Evolutionary conservation across 2,113 vertebrate genomes (phyloP).

Genomic region (Enhydra lutris): DNA sequence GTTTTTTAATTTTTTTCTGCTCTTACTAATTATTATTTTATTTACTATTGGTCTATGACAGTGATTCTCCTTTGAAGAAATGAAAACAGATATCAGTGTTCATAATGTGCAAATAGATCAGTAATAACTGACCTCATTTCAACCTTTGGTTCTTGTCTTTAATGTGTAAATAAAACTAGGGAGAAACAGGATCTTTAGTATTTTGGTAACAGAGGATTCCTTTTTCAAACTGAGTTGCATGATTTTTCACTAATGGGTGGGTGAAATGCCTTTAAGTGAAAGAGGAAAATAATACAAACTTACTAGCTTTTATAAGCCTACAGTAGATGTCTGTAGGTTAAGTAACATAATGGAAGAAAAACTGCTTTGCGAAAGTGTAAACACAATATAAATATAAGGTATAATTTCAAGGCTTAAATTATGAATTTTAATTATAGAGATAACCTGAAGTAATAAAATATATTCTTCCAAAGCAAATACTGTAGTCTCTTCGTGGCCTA

Average conservation of each 20-base stretch:
- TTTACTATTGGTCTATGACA: background rate
- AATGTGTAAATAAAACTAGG: constrained; percentile 11
- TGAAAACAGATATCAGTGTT: background rate
- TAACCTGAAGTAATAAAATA: background rate
- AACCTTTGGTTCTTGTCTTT: background rate
- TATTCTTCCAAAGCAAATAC: background rate
- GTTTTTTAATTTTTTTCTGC: background rate
- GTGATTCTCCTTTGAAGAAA: background rate
- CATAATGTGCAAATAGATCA: background rate
- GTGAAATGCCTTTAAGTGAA: background rate
- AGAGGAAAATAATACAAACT: background rate
- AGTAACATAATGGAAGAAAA: background rate
- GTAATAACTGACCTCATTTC: constrained; percentile 12
- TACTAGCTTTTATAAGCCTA: background rate
- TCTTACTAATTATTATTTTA: background rate
- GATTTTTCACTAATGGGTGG: background rate
- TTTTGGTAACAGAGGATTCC: constrained; percentile 32
- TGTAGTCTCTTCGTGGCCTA: background rate
- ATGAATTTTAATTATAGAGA: background rate
- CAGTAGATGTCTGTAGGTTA: background rate
- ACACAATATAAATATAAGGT: background rate
- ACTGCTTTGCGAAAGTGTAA: background rate
- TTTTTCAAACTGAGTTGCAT: background rate
- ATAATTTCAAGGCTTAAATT: background rate
- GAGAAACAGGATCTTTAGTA: constrained; percentile 36